These are phyloP conservation scores for Ophion obscuratus DNA, from an alignment of 2,888 invertebrate species.

Conservation along the genomic window DNA sequence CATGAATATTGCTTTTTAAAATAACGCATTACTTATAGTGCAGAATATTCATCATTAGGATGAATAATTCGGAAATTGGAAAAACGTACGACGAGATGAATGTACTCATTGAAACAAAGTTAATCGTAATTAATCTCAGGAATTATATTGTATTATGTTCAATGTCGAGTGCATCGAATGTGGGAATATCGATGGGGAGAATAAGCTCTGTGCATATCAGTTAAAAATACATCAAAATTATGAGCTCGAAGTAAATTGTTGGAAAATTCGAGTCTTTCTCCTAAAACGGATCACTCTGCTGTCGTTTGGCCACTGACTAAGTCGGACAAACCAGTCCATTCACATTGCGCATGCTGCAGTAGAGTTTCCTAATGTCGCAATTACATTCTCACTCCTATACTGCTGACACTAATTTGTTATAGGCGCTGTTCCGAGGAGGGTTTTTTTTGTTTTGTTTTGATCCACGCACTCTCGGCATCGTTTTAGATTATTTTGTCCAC, in stretches of 20 bases:
- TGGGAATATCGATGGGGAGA: too few species aligned
- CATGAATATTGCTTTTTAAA: too few species aligned
- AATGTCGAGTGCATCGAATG: too few species aligned
- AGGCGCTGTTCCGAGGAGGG: not conserved
- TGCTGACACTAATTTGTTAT: not conserved
- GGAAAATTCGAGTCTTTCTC: not conserved
- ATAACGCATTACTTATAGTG: not conserved
- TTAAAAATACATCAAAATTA: not conserved
- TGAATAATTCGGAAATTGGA: not conserved
- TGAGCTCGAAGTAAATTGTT: not conserved
- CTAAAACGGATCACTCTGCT: not conserved
- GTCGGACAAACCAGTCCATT: not conserved
- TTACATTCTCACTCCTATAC: slow-evolving; percentile 5
- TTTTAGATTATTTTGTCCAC: too few species aligned
- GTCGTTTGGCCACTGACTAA: not conserved
- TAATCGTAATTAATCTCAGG: too few species aligned
- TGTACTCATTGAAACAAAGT: not conserved
- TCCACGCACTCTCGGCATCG: too few species aligned
- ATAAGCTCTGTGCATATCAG: not conserved
- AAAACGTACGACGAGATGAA: not conserved
- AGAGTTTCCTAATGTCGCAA: slow-evolving; percentile 48
- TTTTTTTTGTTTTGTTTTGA: not conserved
- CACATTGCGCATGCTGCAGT: slow-evolving; percentile 6
- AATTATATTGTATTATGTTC: too few species aligned
- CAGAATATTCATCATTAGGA: not conserved